phyloP scores from a whole-genome alignment of 2,888 invertebrate genomes.

The Helicoverpa assulta region DNA sequence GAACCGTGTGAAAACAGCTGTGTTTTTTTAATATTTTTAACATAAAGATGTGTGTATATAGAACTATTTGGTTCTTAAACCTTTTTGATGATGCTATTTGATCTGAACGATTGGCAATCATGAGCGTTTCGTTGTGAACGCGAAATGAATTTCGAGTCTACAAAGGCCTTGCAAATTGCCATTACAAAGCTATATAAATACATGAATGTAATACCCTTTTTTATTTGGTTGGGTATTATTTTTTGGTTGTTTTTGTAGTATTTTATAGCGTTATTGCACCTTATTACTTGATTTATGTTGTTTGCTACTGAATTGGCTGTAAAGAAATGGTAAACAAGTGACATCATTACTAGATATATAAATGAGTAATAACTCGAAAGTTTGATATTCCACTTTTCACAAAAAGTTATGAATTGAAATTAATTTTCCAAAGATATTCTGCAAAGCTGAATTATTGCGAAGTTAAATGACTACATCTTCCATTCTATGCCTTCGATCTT shows the following conservation, averaged over 20 bases:
- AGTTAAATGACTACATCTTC: no score
- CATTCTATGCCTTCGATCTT: not conserved
- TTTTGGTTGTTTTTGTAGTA: slow-evolving; percentile 7
- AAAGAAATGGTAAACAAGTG: slow-evolving; percentile 3
- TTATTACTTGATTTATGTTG: slow-evolving; percentile 13
- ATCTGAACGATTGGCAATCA: slow-evolving; percentile 26
- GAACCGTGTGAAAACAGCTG: no score
- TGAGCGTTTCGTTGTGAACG: slow-evolving; percentile 10
- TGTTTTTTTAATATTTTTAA: no score
- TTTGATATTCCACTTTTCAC: no score
- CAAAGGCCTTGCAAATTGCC: slow-evolving; percentile 14
- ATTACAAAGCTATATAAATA: slow-evolving; percentile 11
- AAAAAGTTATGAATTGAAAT: no score
- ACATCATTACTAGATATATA: no score
- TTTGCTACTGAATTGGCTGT: not conserved
- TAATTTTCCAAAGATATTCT: no score
- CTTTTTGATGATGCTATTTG: slow-evolving; percentile 10
- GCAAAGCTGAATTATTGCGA: not conserved
- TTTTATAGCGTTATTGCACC: slow-evolving; percentile 23
- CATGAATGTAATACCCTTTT: slow-evolving; percentile 9
- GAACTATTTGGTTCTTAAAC: not conserved
- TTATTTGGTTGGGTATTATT: slow-evolving; percentile 5
- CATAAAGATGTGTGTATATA: not conserved
- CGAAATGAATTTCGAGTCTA: slow-evolving; percentile 15
- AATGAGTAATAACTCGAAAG: no score